Evolutionary conservation across 2,113 vertebrate species (phyloP).

Genomic region (Microcebus murinus): DNA sequence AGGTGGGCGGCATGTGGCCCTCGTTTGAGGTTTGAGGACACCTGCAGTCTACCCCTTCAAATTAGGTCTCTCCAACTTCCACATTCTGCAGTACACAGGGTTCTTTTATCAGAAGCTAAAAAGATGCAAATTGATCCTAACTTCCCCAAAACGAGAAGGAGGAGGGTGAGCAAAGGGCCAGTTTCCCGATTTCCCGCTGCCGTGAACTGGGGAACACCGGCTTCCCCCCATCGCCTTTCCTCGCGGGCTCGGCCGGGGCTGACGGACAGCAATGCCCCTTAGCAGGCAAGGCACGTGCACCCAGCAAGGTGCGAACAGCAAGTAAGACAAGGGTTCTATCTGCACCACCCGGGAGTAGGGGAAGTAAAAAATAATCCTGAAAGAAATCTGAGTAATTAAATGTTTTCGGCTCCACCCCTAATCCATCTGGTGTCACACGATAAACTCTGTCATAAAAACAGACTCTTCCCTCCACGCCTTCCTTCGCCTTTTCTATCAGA

Average conservation of each 20-base stretch:
- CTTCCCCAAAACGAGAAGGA: neutral
- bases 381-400: neutral
- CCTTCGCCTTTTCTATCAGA: neutral
- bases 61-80: neutral
- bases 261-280: neutral
- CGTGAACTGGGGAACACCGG: neutral
- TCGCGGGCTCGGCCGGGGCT: neutral
- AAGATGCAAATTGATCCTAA: slow-evolving; percentile 11
- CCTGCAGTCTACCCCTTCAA: neutral
- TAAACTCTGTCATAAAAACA: neutral
- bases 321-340: neutral
- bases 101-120: neutral
- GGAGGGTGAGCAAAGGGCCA: neutral
- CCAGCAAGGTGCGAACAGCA: neutral
- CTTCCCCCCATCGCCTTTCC: neutral
- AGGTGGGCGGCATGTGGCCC: too few relatives aligned
- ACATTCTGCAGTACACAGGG: neutral
- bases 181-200: neutral
- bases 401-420: neutral
- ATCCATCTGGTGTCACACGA: neutral
- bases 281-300: neutral
- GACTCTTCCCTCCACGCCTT: neutral
- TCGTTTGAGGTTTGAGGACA: too few relatives aligned
- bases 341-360: neutral
- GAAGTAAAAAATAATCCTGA: neutral